Conservation (phyloP, 1,140 invertebrate genomes). For the Drosophila lacteicornis region DNA sequence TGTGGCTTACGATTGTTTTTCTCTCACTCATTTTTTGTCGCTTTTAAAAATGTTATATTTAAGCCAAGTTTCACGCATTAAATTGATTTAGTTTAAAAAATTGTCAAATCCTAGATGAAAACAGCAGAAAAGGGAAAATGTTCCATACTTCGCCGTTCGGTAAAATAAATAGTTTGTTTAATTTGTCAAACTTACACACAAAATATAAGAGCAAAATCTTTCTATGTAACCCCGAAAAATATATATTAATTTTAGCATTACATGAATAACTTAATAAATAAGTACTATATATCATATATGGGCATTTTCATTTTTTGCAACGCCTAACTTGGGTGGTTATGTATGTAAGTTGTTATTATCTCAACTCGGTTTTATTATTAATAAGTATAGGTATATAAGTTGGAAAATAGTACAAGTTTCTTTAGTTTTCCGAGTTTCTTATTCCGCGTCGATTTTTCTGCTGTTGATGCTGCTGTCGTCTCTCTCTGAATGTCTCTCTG, state of each 20-base stretch:
- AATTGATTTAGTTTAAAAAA: not conserved
- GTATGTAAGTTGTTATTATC: no score
- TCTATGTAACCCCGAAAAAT: conserved; percentile 11
- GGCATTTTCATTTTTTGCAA: not conserved
- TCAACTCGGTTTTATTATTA: no score
- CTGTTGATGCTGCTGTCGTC: no score
- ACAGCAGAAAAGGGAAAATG: conserved; percentile 2
- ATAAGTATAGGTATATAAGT: no score
- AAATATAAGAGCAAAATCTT: conserved; percentile 9
- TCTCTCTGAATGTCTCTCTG: no score
- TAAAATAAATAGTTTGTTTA: conserved; percentile 6
- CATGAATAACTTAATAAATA: conserved; percentile 20
- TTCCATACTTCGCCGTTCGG: not conserved
- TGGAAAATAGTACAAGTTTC: no score
- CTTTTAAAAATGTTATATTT: conserved; percentile 3
- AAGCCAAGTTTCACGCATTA: not conserved
- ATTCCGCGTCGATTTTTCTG: no score
- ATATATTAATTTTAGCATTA: conserved; percentile 19
- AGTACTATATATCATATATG: conserved; percentile 5
- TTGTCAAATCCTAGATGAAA: not conserved
- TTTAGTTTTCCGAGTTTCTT: no score
- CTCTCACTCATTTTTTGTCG: not conserved
- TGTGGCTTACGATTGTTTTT: not conserved
- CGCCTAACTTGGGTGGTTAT: no score
- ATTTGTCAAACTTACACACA: conserved; percentile 6